phyloP scores from a whole-genome alignment of 2,113 vertebrate genomes.

The Prochilodus magdalenae region DNA sequence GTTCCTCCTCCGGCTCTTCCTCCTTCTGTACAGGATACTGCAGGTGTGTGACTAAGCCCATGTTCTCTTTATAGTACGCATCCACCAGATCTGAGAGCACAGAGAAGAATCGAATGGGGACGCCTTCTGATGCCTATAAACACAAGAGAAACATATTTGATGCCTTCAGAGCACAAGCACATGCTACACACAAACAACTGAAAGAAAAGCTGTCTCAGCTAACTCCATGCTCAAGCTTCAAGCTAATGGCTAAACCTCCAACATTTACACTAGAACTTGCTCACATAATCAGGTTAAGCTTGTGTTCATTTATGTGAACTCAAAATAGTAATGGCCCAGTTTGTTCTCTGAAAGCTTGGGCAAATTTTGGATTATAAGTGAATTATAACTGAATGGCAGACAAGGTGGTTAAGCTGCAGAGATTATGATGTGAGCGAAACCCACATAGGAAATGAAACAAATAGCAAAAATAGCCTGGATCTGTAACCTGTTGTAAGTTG shows the following conservation, averaged over 20 bases:
- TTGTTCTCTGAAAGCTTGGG: neutral
- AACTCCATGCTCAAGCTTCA: neutral
- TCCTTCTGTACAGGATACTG: slow-evolving; percentile 87
- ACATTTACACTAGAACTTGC: neutral
- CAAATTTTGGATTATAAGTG: too few relatives aligned
- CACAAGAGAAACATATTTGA: slow-evolving; percentile 5
- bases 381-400: neutral
- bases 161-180: neutral
- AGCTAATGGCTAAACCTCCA: too few relatives aligned
- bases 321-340: neutral
- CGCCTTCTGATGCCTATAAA: slow-evolving; percentile 91
- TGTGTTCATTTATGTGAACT: neutral
- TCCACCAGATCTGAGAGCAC: slow-evolving; percentile 90
- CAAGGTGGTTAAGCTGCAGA: neutral
- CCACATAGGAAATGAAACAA: neutral
- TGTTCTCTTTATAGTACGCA: slow-evolving; percentile 93
- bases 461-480: neutral
- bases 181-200: slow-evolving; percentile 1
- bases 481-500: neutral
- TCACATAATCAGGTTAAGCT: neutral
- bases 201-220: neutral
- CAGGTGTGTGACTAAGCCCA: slow-evolving; percentile 92
- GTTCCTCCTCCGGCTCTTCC: slow-evolving; percentile 87
- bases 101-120: slow-evolving; percentile 89
- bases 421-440: neutral